A percentile compares a stretch with the other conserved stretches of the same genome.
phyloP scores from a whole-genome alignment of 2,888 invertebrate genomes.

The Aphidius colemani region DNA sequence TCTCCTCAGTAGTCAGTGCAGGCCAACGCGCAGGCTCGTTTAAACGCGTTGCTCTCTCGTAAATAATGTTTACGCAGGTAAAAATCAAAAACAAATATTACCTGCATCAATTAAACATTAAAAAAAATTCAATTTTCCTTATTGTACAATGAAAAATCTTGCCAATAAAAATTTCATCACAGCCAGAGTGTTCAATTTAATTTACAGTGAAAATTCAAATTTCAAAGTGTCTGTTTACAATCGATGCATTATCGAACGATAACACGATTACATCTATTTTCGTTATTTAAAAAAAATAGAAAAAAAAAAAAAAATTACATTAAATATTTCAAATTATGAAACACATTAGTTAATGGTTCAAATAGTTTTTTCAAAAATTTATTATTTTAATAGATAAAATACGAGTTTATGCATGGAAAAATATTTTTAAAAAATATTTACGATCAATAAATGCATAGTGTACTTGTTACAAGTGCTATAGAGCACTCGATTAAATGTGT shows the following conservation, averaged over 20 bases:
- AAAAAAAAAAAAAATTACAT: not conserved
- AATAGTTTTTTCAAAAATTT: no score
- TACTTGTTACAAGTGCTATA: slow-evolving; percentile 17
- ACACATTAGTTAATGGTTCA: no score
- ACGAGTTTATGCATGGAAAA: no score
- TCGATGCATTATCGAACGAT: slow-evolving; percentile 13
- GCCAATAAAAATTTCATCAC: no score
- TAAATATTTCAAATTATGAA: not conserved
- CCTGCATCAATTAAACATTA: not conserved
- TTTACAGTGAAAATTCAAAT: not conserved
- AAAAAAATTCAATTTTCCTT: no score
- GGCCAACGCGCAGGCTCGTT: slow-evolving; percentile 59
- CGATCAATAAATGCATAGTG: slow-evolving; percentile 25
- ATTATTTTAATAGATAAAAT: no score
- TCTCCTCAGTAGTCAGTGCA: slow-evolving; percentile 54
- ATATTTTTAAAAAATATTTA: not conserved
- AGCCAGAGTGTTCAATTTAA: no score
- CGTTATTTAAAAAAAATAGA: not conserved
- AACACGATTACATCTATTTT: not conserved
- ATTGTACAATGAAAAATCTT: no score
- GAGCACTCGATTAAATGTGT: slow-evolving; percentile 3
- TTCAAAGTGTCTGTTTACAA: slow-evolving; percentile 7
- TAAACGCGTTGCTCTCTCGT: slow-evolving; percentile 41
- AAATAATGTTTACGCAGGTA: slow-evolving; percentile 34
- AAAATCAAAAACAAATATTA: slow-evolving; percentile 37